A percentile compares a stretch with the other conserved stretches of the same genome.
Evolutionary conservation across 2,888 invertebrate species (phyloP).

Genomic region (Cephalotes varians): DNA sequence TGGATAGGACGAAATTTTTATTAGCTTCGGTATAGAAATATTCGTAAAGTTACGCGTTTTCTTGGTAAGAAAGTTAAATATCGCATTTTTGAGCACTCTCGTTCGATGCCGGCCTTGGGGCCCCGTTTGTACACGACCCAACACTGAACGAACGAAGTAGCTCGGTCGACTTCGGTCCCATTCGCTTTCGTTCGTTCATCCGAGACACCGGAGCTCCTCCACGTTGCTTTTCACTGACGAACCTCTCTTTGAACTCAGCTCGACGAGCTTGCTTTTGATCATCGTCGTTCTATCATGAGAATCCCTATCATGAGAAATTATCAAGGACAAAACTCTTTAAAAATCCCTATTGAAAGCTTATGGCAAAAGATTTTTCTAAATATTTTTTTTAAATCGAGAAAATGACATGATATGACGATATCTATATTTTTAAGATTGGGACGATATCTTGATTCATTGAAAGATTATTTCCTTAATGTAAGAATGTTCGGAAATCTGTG

Average conservation of each 20-base stretch:
- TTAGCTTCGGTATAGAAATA: conserved; percentile 5
- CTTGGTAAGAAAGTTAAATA: conserved; percentile 32
- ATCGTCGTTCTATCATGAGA: background rate
- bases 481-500: background rate
- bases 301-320: conserved; percentile 18
- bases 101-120: conserved; percentile 45
- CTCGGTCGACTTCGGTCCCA: conserved; percentile 71
- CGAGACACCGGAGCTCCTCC: conserved; percentile 52
- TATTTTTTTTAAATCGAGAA: background rate
- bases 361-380: background rate
- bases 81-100: conserved; percentile 8
- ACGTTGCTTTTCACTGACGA: conserved; percentile 49
- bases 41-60: conserved; percentile 33
- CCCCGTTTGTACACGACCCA: conserved; percentile 55
- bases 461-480: background rate
- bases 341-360: background rate
- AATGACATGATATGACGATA: background rate
- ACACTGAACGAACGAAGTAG: conserved; percentile 60
- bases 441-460: background rate
- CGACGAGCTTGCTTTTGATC: background rate
- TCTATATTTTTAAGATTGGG: background rate
- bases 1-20: background rate
- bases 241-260: conserved; percentile 5
- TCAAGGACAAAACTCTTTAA: background rate
- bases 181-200: conserved; percentile 71